phyloP scores from a whole-genome alignment of 1,140 invertebrate genomes.

The Meloidogyne exigua region DNA sequence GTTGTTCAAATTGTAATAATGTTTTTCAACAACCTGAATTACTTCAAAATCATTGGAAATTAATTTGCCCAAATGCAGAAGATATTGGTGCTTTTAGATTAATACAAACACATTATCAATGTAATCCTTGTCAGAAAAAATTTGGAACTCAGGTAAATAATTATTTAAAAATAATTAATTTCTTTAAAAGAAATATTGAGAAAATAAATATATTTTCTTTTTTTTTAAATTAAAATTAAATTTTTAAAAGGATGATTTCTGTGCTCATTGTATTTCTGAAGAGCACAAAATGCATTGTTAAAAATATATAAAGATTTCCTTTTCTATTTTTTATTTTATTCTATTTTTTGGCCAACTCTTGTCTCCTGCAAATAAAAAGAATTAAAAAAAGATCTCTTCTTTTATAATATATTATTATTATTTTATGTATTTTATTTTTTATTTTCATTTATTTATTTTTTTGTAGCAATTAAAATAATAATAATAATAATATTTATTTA shows the following conservation, averaged over 20 bases:
- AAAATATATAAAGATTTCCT: neutral
- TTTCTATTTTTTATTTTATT: neutral
- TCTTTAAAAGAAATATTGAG: too few species aligned
- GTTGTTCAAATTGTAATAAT: slow-evolving; percentile 53
- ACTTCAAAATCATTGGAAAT: slow-evolving; percentile 59
- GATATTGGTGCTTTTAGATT: slow-evolving; percentile 51
- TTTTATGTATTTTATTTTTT: neutral
- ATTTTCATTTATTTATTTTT: neutral
- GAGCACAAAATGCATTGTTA: slow-evolving; percentile 15
- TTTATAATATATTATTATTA: neutral
- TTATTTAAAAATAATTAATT: neutral
- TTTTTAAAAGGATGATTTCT: slow-evolving; percentile 38
- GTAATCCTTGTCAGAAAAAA: slow-evolving; percentile 41
- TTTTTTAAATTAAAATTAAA: slow-evolving; percentile 23
- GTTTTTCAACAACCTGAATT: slow-evolving; percentile 59
- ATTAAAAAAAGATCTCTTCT: neutral
- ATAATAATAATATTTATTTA: neutral
- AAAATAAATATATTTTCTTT: too few species aligned
- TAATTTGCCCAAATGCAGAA: slow-evolving; percentile 46
- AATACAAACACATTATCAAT: slow-evolving; percentile 61
- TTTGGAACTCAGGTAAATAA: slow-evolving; percentile 58
- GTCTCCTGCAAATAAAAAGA: neutral
- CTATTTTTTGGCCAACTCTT: neutral
- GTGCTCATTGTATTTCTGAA: slow-evolving; percentile 25
- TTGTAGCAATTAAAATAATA: neutral